A percentile compares a stretch with the other conserved stretches of the same genome.
Conservation (phyloP, 1,140 invertebrate species). For the Aphelinus certus region DNA sequence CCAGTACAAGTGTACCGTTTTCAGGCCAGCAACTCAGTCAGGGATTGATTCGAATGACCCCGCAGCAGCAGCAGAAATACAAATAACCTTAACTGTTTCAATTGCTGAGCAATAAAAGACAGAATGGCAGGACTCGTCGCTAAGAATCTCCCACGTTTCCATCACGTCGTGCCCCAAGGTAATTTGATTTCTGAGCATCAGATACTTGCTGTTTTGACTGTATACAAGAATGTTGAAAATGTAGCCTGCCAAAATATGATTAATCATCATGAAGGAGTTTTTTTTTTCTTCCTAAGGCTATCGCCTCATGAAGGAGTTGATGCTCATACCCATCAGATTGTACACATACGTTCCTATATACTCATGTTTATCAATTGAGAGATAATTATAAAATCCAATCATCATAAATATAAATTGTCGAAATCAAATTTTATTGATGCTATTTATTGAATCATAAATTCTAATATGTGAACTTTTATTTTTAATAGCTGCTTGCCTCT, state of each 20-base stretch:
- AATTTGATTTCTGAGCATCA: slow-evolving; percentile 5
- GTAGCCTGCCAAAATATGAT: slow-evolving; percentile 21
- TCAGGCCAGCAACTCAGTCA: too few relatives aligned
- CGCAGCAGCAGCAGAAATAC: not conserved
- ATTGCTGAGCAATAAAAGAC: slow-evolving; percentile 12
- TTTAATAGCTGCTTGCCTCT: slow-evolving; percentile 38
- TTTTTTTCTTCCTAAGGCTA: too few relatives aligned
- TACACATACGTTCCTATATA: not conserved
- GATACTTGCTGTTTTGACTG: not conserved
- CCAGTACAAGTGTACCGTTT: too few relatives aligned
- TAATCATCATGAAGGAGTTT: slow-evolving; percentile 26
- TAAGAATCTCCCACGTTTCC: slow-evolving; percentile 47
- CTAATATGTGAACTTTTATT: too few relatives aligned
- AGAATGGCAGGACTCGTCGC: slow-evolving; percentile 49
- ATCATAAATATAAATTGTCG: too few relatives aligned
- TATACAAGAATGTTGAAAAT: slow-evolving; percentile 16
- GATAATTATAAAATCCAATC: too few relatives aligned
- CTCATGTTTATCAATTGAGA: not conserved
- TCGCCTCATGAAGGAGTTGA: not conserved
- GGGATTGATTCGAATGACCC: too few relatives aligned
- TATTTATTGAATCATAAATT: too few relatives aligned
- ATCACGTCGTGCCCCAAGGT: slow-evolving; percentile 44
- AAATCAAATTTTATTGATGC: too few relatives aligned
- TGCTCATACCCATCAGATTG: slow-evolving; percentile 1
- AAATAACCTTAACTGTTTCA: slow-evolving; percentile 5